phyloP scores from a whole-genome alignment of 2,797 vertebrate species.

The Liparis tanakae region DNA sequence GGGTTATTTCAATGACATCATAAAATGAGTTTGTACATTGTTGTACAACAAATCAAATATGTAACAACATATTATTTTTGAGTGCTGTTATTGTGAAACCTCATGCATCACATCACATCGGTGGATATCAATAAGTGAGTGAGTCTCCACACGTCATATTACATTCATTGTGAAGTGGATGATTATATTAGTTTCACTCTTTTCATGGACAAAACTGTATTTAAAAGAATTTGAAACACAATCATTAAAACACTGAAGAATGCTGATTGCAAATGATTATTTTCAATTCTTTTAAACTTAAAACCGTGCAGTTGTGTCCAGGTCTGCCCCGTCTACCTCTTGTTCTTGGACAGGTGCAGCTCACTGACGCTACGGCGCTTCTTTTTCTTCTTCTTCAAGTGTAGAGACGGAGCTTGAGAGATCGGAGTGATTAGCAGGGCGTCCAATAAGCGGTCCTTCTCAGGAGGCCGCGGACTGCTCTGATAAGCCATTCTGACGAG shows the following conservation, averaged over 20 bases:
- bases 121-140: neutral
- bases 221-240: neutral
- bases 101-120: conserved; percentile 15
- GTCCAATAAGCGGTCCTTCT: conserved; percentile 78
- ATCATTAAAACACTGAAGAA: neutral
- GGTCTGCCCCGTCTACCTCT: conserved; percentile 64
- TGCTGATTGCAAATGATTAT: neutral
- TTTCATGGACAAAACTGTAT: conserved; percentile 34
- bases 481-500: conserved; percentile 42
- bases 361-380: conserved; percentile 70
- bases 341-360: conserved; percentile 68
- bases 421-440: conserved; percentile 84
- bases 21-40: conserved; percentile 27
- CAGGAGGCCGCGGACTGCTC: conserved; percentile 67
- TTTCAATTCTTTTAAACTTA: neutral
- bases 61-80: neutral
- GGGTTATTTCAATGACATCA: conserved; percentile 26
- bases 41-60: neutral
- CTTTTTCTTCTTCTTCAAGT: conserved; percentile 59
- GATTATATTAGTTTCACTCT: conserved; percentile 4
- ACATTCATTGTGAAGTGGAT: conserved; percentile 1
- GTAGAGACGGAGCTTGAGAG: conserved; percentile 64
- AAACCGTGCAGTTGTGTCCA: conserved; percentile 30
- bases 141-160: neutral
- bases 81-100: neutral